Evolutionary conservation across 37 sponge, comb jelly and placozoan genomes (phyloP).

Genomic region (Diacarnus erythraeanus): DNA sequence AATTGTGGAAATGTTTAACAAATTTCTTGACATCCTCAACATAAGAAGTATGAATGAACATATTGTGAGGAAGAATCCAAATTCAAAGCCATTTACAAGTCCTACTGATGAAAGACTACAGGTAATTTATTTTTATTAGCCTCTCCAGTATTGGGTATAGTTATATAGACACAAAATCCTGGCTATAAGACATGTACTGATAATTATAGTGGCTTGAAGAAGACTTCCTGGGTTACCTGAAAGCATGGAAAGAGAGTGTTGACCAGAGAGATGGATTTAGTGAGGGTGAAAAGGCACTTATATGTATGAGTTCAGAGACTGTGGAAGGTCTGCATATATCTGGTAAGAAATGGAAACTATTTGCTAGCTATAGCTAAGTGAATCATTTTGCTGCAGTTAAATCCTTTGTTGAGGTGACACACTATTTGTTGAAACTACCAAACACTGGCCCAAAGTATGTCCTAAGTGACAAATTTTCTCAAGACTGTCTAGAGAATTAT

Average conservation of each 20-base stretch:
- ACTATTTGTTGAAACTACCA: not conserved
- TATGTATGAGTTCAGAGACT: slow-evolving; percentile 19
- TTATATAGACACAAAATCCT: not conserved
- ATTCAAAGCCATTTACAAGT: slow-evolving; percentile 48
- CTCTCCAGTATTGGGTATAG: not conserved
- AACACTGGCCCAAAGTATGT: not conserved
- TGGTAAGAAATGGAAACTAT: slow-evolving; percentile 3
- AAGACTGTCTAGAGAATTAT: slow-evolving; percentile 32
- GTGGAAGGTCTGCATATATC: slow-evolving; percentile 6
- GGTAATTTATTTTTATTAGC: no score
- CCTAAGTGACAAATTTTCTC: slow-evolving; percentile 12
- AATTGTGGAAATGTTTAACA: slow-evolving; percentile 14
- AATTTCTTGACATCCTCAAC: slow-evolving; percentile 60
- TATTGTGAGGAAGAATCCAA: slow-evolving; percentile 2
- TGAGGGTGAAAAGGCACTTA: not conserved
- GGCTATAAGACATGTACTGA: not conserved
- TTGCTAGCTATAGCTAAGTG: not conserved
- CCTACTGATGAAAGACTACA: slow-evolving; percentile 33
- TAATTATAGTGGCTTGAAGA: slow-evolving; percentile 14
- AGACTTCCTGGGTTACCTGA: slow-evolving; percentile 32
- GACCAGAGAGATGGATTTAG: not conserved
- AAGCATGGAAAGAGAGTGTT: slow-evolving; percentile 21
- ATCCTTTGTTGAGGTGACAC: slow-evolving; percentile 29
- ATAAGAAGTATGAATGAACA: slow-evolving; percentile 22
- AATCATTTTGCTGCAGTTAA: not conserved